Conservation (phyloP, 2,888 invertebrate species). For the Caenorhabditis wallacei region DNA sequence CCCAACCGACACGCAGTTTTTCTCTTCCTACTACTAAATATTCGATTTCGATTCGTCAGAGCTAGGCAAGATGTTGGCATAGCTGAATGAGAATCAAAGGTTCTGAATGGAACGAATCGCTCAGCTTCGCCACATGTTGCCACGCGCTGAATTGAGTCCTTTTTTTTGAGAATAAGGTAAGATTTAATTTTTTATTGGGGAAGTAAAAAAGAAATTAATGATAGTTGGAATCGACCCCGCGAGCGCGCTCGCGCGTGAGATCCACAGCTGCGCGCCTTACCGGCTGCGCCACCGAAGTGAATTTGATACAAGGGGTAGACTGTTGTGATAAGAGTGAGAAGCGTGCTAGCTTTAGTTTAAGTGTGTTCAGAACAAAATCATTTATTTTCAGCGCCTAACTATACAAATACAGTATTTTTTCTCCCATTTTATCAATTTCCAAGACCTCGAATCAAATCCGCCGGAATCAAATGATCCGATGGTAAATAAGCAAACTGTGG, state of each 20-base stretch:
- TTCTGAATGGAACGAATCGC: neutral
- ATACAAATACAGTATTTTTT: conserved; percentile 8
- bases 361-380: neutral
- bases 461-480: conserved; percentile 11
- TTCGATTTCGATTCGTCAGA: conserved; percentile 63
- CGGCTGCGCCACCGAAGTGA: no score
- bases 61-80: conserved; percentile 85
- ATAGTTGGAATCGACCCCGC: neutral
- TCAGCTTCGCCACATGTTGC: conserved; percentile 84
- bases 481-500: conserved; percentile 72
- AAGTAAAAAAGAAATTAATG: neutral
- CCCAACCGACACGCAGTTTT: no score
- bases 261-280: no score
- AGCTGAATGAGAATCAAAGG: conserved; percentile 81
- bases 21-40: conserved; percentile 14
- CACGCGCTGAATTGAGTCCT: conserved; percentile 56
- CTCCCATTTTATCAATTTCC: neutral
- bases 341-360: neutral
- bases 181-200: neutral
- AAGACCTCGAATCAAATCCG: conserved; percentile 22
- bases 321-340: no score
- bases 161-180: neutral
- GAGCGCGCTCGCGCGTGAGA: no score
- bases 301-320: no score
- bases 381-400: conserved; percentile 13